Percentiles rank a stretch among this genome's conserved stretches.
phyloP scores from a whole-genome alignment of 2,888 invertebrate genomes.

The Lycaena phlaeas region DNA sequence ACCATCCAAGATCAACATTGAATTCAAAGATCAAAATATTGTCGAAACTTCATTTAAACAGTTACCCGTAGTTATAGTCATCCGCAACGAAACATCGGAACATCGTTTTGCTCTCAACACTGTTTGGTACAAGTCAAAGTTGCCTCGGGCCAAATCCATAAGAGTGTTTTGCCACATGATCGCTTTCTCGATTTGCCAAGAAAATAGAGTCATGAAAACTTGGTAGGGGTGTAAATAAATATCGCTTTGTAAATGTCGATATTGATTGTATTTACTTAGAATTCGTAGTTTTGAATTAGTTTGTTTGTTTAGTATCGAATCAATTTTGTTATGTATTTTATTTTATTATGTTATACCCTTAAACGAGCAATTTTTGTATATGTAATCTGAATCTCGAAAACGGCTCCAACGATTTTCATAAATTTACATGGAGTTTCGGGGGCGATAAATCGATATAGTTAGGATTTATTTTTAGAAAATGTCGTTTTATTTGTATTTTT shows the following conservation, averaged over 20 bases:
- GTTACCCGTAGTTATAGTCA: conserved; percentile 39
- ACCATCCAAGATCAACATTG: not conserved
- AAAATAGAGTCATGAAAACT: conserved; percentile 57
- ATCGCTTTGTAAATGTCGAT: not conserved
- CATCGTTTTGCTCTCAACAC: conserved; percentile 66
- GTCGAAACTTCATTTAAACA: conserved; percentile 17
- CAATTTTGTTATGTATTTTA: too few relatives aligned
- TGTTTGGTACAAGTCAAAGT: conserved; percentile 54
- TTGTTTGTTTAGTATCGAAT: too few relatives aligned
- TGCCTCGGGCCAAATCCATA: conserved; percentile 65
- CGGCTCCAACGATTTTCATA: too few relatives aligned
- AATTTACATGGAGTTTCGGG: too few relatives aligned
- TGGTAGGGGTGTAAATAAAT: not conserved
- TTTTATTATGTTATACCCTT: too few relatives aligned
- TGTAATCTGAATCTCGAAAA: too few relatives aligned
- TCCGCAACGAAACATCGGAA: conserved; percentile 45
- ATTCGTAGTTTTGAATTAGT: too few relatives aligned
- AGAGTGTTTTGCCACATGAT: conserved; percentile 70
- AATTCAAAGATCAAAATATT: not conserved
- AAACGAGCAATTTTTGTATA: too few relatives aligned
- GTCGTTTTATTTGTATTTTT: too few relatives aligned
- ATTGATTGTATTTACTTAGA: too few relatives aligned
- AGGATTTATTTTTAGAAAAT: too few relatives aligned
- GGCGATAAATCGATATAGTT: too few relatives aligned
- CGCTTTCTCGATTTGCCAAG: conserved; percentile 67